These are phyloP conservation scores for Triops cancriformis DNA, from an alignment of 1,140 invertebrate genomes.

Conservation along the genomic window DNA sequence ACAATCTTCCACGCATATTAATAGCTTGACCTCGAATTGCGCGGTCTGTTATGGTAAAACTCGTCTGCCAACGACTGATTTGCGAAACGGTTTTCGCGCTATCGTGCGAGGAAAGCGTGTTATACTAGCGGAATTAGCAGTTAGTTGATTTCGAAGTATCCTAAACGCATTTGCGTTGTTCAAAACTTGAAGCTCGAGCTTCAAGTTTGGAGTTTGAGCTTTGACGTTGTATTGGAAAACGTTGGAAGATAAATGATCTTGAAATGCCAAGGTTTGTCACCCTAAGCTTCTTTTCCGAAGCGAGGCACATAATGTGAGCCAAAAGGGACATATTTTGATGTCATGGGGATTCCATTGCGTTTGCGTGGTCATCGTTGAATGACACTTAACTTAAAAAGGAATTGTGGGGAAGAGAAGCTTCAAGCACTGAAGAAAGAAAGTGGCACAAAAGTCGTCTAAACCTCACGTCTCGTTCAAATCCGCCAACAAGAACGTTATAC, in stretches of 20 bases:
- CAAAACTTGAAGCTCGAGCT: background rate
- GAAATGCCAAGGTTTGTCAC: background rate
- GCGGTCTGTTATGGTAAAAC: no score
- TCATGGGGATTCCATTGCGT: background rate
- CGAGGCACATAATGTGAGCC: background rate
- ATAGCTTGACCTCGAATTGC: no score
- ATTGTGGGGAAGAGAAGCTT: no score
- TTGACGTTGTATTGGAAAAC: background rate
- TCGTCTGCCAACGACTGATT: no score
- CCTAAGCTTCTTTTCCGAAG: background rate
- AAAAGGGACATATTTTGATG: background rate
- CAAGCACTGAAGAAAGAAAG: background rate
- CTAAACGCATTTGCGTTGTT: no score
- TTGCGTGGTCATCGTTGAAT: slow-evolving; percentile 9
- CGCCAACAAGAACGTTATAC: background rate
- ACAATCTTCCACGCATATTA: no score
- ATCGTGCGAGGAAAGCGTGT: no score
- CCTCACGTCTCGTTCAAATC: background rate
- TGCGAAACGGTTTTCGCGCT: no score
- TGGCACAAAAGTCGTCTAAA: background rate
- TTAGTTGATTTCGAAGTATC: no score
- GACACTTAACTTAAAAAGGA: background rate
- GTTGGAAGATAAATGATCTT: background rate
- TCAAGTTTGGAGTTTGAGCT: background rate
- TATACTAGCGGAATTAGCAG: no score